A percentile compares a stretch with the other conserved stretches of the same genome.
These are phyloP conservation scores for Phaonia tiefii DNA, from an alignment of 2,888 invertebrate genomes.

Conservation along the genomic window DNA sequence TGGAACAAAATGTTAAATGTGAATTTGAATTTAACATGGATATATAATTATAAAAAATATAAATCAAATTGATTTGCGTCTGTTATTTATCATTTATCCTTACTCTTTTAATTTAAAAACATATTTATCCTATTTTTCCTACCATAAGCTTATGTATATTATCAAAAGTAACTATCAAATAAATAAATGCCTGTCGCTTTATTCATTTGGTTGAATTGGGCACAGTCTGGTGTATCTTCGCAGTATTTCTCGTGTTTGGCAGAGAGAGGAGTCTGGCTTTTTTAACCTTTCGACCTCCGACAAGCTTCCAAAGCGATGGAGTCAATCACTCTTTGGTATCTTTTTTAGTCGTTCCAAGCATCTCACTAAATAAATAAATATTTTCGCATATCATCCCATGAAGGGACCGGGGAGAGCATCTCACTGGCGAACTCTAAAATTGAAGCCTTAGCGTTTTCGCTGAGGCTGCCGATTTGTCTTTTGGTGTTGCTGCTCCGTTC, in stretches of 20 bases:
- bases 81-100: no score
- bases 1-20: no score
- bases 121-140: no score
- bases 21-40: no score
- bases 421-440: neutral
- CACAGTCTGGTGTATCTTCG: neutral
- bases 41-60: no score
- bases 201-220: neutral
- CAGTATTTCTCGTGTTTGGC: neutral
- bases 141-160: no score
- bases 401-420: no score
- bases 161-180: no score
- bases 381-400: no score
- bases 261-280: neutral
- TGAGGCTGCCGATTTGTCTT: neutral
- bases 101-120: no score
- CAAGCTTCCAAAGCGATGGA: neutral
- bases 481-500: neutral
- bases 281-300: neutral
- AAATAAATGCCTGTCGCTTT: neutral
- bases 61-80: no score
- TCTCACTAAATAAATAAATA: no score
- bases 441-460: neutral
- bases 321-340: neutral
- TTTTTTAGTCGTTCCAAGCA: neutral